phyloP scores from a whole-genome alignment of 2,888 invertebrate species.

The Cordilura impudica region DNA sequence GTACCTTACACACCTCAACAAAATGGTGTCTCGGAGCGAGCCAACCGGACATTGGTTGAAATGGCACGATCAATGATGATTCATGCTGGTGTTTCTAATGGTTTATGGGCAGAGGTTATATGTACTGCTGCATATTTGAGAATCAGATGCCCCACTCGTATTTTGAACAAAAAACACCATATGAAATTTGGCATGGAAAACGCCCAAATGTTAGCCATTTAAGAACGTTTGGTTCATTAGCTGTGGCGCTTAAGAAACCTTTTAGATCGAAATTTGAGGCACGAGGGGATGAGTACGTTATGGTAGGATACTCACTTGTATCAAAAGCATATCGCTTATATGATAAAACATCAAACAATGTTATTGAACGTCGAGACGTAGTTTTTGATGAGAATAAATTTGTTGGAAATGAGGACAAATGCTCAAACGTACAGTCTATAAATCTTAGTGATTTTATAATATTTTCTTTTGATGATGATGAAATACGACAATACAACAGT shows the following conservation, averaged over 20 bases:
- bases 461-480: too few relatives aligned
- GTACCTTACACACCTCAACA: too few relatives aligned
- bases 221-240: slow-evolving; percentile 48
- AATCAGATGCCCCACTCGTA: too few relatives aligned
- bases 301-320: slow-evolving; percentile 37
- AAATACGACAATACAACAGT: neutral
- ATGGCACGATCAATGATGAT: slow-evolving; percentile 68
- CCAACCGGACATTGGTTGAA: slow-evolving; percentile 64
- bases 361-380: too few relatives aligned
- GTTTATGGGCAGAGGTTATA: slow-evolving; percentile 64
- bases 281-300: slow-evolving; percentile 30
- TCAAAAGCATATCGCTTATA: neutral
- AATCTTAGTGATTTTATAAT: neutral
- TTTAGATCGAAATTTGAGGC: slow-evolving; percentile 41
- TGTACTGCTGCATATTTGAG: slow-evolving; percentile 59
- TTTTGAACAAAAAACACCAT: slow-evolving; percentile 53
- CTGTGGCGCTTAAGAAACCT: slow-evolving; percentile 46
- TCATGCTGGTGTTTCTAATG: slow-evolving; percentile 61
- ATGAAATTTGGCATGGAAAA: slow-evolving; percentile 56
- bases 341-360: too few relatives aligned
- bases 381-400: too few relatives aligned
- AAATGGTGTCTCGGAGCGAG: too few relatives aligned
- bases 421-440: neutral
- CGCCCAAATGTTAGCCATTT: slow-evolving; percentile 56
- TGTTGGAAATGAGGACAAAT: neutral